Conservation (phyloP, 2,113 vertebrate species). For the Thinocorus orbignyianus region DNA sequence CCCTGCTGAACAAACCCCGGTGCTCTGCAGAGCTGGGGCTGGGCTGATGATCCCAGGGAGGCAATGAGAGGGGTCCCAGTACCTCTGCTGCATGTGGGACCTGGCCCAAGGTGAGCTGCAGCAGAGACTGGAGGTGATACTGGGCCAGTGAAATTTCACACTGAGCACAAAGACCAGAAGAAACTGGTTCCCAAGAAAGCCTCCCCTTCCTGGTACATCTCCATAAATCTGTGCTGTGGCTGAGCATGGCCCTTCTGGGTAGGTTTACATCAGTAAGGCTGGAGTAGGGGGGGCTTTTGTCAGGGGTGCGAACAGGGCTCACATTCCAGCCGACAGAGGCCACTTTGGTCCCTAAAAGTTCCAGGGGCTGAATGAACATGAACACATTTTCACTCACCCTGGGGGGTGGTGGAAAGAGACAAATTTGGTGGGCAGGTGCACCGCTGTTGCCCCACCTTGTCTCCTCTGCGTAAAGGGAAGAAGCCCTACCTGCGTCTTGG, state of each 20-base stretch:
- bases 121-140: not conserved
- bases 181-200: accelerated
- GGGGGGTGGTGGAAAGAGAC: not conserved
- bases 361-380: not conserved
- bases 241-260: not conserved
- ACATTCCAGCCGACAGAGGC: not conserved
- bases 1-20: accelerated
- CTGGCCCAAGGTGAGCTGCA: not conserved
- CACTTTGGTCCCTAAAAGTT: not conserved
- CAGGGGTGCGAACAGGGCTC: not conserved
- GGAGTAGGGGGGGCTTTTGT: not conserved
- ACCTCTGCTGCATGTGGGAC: accelerated
- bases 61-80: not conserved
- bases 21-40: not conserved
- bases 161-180: not conserved
- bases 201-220: not conserved
- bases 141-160: accelerated
- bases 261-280: not conserved
- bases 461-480: not conserved
- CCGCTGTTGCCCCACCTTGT: accelerated
- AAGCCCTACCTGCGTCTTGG: not conserved
- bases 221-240: accelerated
- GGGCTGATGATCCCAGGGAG: accelerated
- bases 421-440: not conserved
- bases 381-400: accelerated